Conservation (phyloP, 2,113 vertebrate genomes). For the Trichechus manatus region DNA sequence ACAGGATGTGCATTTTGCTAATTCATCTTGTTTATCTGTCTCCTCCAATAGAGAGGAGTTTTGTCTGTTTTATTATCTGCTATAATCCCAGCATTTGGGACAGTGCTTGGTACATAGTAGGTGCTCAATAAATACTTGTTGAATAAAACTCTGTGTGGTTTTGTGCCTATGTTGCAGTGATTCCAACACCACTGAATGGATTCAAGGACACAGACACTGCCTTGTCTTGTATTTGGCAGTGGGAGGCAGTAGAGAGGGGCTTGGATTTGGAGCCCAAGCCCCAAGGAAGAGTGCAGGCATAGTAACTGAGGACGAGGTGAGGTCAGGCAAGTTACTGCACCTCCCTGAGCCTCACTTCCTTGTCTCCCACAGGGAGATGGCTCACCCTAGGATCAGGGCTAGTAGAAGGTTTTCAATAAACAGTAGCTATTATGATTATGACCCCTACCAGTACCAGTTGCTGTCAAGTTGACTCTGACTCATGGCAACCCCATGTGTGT, state of each 20-base stretch:
- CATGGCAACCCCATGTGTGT: background rate
- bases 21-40: background rate
- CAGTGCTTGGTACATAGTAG: background rate
- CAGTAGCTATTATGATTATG: background rate
- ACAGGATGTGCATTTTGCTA: fast-evolving
- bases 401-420: background rate
- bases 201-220: background rate
- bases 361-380: background rate
- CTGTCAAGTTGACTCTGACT: background rate
- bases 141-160: background rate
- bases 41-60: background rate
- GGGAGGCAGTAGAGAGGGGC: background rate
- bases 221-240: background rate
- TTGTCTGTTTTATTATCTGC: background rate
- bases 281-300: background rate
- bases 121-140: background rate
- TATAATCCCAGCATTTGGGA: background rate
- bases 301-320: background rate
- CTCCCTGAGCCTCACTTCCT: background rate
- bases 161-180: fast-evolving
- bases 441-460: background rate
- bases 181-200: background rate
- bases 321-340: too few species aligned
- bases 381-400: background rate
- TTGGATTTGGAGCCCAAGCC: background rate